Percentiles rank a stretch among this genome's conserved stretches.
Evolutionary conservation across 2,797 vertebrate species (phyloP).

Genomic region (Phaenicophaeus curvirostris): DNA sequence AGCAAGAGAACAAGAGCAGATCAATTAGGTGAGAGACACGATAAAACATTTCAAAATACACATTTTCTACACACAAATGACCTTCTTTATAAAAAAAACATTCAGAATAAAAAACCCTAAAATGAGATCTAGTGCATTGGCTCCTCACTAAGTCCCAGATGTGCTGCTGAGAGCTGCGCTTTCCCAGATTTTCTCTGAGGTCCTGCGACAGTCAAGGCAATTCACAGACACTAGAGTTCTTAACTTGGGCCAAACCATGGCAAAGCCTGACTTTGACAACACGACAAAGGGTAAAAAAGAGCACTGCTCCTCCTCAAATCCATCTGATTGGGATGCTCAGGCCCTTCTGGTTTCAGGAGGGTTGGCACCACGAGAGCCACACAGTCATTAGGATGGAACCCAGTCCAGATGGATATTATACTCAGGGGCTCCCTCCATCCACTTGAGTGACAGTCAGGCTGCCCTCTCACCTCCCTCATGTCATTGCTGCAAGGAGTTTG

Average conservation of each 20-base stretch:
- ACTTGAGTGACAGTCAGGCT: not conserved
- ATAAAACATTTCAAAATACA: not conserved
- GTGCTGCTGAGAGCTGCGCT: fast-evolving
- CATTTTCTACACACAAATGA: not conserved
- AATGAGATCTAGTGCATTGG: fast-evolving
- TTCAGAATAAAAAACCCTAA: not conserved
- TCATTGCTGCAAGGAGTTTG: not conserved
- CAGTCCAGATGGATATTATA: not conserved
- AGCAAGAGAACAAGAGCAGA: constrained; percentile 74
- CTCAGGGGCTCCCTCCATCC: not conserved
- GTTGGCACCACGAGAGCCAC: not conserved
- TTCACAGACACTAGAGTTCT: not conserved
- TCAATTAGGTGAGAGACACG: constrained; percentile 56
- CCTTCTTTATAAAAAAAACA: not conserved
- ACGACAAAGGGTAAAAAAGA: not conserved
- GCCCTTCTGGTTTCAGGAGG: not conserved
- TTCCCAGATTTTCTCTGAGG: not conserved
- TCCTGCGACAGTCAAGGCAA: not conserved
- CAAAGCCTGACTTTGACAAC: not conserved
- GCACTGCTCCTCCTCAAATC: not conserved
- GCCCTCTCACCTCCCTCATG: not conserved
- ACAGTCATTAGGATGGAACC: fast-evolving
- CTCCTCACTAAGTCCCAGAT: fast-evolving
- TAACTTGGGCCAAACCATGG: not conserved
- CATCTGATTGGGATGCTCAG: fast-evolving